Percentiles rank a stretch among this genome's conserved stretches.
phyloP scores from a whole-genome alignment of 1,140 invertebrate species.

The Andricus grossulariae region DNA sequence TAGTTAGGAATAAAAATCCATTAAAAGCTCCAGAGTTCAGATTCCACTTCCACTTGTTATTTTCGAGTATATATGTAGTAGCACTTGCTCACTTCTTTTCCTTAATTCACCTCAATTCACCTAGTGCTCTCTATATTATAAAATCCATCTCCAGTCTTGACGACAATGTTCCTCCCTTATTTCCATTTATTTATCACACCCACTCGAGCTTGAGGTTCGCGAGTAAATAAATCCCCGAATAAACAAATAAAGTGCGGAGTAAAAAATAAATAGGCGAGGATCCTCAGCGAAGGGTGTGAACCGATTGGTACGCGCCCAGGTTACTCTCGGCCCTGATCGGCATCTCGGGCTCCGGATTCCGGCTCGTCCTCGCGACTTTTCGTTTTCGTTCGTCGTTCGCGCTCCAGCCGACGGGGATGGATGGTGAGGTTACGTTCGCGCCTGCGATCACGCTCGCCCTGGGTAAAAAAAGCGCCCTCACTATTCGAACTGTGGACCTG shows the following conservation, averaged over 20 bases:
- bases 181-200: background rate
- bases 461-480: conserved; percentile 7
- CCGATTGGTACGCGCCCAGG: conserved; percentile 28
- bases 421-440: conserved; percentile 16
- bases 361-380: conserved; percentile 25
- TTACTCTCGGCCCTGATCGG: conserved; percentile 20
- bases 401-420: background rate
- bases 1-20: background rate
- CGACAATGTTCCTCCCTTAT: background rate
- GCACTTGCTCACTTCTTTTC: background rate
- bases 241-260: background rate
- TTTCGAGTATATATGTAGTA: too few relatives aligned
- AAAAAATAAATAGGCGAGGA: background rate
- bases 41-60: too few relatives aligned
- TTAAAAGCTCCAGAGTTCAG: too few relatives aligned
- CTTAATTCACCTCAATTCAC: too few relatives aligned
- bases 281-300: conserved; percentile 23
- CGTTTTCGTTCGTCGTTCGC: conserved; percentile 19
- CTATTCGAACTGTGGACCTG: conserved; percentile 4
- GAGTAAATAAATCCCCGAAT: background rate
- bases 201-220: background rate
- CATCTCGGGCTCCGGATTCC: conserved; percentile 28
- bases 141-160: background rate
- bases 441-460: conserved; percentile 14
- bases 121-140: background rate